A percentile compares a stretch with the other conserved stretches of the same genome.
Conservation (phyloP, 2,888 invertebrate species). For the Acleris literana region DNA sequence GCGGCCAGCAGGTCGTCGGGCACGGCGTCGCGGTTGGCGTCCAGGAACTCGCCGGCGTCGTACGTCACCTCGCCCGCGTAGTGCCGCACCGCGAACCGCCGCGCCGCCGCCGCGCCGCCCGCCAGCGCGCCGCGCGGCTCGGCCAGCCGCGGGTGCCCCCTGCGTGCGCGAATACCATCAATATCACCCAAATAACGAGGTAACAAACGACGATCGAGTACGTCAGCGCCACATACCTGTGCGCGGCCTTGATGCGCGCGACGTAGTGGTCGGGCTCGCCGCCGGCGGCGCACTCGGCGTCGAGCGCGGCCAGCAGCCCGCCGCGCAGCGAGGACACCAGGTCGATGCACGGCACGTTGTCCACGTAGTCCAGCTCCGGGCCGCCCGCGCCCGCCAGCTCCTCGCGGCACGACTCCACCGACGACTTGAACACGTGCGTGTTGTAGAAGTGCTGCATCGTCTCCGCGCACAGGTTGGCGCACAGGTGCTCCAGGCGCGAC, state of each 20-base stretch:
- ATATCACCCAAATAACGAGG: background rate
- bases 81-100: conserved; percentile 95
- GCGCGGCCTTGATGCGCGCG: conserved; percentile 63
- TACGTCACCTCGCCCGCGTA: conserved; percentile 91
- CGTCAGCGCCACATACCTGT: conserved; percentile 48
- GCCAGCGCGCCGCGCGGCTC: conserved; percentile 87
- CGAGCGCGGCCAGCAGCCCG: conserved; percentile 95
- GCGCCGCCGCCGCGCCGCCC: conserved; percentile 82
- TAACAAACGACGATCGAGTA: too few species aligned
- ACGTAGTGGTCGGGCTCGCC: conserved; percentile 85
- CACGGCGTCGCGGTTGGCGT: conserved; percentile 95
- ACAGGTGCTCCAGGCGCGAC: conserved; percentile 95
- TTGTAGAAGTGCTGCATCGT: conserved; percentile 99
- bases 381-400: conserved; percentile 93
- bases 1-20: conserved; percentile 96
- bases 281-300: conserved; percentile 94
- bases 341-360: conserved; percentile 98
- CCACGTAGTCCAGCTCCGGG: conserved; percentile 96
- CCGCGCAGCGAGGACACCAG: conserved; percentile 96
- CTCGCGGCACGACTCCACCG: conserved; percentile 96
- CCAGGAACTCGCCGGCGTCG: conserved; percentile 94
- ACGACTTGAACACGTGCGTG: conserved; percentile 97
- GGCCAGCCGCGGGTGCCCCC: conserved; percentile 90
- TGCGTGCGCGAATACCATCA: conserved; percentile 87
- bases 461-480: conserved; percentile 97